Evolutionary conservation across 2,888 invertebrate species (phyloP), one percentile per base, ranked within the genome.

Genomic region (Lagria hirta): DNA sequence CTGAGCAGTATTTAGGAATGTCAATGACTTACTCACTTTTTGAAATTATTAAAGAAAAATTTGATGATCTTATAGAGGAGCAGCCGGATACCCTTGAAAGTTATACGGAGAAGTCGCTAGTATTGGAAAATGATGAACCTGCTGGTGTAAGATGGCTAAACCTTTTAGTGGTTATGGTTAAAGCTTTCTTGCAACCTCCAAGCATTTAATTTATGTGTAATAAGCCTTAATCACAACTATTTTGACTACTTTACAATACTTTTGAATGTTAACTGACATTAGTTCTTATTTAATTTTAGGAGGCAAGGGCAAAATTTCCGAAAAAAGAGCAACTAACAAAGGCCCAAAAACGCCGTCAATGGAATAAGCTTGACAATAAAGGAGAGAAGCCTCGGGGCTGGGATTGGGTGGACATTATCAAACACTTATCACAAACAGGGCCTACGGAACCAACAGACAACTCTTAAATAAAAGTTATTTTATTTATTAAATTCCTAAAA

Each of bases 371-470:
- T 1, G 92, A 92, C 69, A 75, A 75, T 0, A 75, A 78, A 11
- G 94, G 93, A 0, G 94, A 95, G 64, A 81, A 80, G 52, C 87
- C 90, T 0, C 75, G 96, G 15, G 97, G 97, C 0, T 92, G 85
- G 82, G 84, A 97, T 74, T 97, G 97, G 96, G 84, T 96, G 5
- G 96, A 96, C 66, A 83, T 97, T 49, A 86, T 97, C n/a, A 93
- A 91, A 70, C 97, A 97, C 74, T 78, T 97, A 43, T 90, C 91
- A 5, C 95, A 95, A 68, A 84, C 84, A 34, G 82, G 79, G 48
- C 73, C 73, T 27, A 76, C 79, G 61, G 72, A 73, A 37, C 74
- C 74, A 36, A 52, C 55, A 16, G 52, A 60, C 12, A 49, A 60
- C 22, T 56, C 63, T 10, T 64, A 49, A 56, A 30, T 16, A 23